These are phyloP conservation scores for Halichoeres trimaculatus DNA, from an alignment of 2,113 vertebrate species.

Conservation along the genomic window DNA sequence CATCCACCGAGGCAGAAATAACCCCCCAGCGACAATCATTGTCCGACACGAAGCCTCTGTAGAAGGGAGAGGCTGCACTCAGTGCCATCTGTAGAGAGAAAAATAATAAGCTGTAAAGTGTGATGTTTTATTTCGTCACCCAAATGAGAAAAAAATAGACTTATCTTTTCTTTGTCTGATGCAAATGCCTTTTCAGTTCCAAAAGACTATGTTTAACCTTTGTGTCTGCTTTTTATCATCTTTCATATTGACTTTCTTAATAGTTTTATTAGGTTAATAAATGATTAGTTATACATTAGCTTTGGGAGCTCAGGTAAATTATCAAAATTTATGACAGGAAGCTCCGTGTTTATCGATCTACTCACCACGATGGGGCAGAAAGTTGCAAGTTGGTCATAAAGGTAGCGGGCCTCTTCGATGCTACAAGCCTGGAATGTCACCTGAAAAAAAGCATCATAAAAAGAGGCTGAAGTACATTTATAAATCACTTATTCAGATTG, in stretches of 20 bases:
- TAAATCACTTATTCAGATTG: slow-evolving; percentile 56
- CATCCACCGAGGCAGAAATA: slow-evolving; percentile 97
- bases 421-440: slow-evolving; percentile 99
- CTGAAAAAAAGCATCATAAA: slow-evolving; percentile 79
- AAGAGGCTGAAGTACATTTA: slow-evolving; percentile 62
- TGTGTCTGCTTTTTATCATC: background rate
- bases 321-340: background rate
- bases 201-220: no score
- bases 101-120: background rate
- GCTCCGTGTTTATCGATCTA: slow-evolving; percentile 13
- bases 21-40: slow-evolving; percentile 98
- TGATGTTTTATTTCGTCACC: background rate
- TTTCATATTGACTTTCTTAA: background rate
- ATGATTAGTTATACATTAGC: background rate
- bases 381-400: slow-evolving; percentile 97
- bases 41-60: slow-evolving; percentile 95
- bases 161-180: background rate
- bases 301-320: slow-evolving; percentile 10
- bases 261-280: background rate
- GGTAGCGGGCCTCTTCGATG: slow-evolving; percentile 95
- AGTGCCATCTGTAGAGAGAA: slow-evolving; percentile 91
- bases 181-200: no score
- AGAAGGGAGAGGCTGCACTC: slow-evolving; percentile 96
- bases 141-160: background rate
- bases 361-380: slow-evolving; percentile 99